Base-by-base conservation (phyloP, 2,888 invertebrate genomes). In the Hedya salicella region DNA sequence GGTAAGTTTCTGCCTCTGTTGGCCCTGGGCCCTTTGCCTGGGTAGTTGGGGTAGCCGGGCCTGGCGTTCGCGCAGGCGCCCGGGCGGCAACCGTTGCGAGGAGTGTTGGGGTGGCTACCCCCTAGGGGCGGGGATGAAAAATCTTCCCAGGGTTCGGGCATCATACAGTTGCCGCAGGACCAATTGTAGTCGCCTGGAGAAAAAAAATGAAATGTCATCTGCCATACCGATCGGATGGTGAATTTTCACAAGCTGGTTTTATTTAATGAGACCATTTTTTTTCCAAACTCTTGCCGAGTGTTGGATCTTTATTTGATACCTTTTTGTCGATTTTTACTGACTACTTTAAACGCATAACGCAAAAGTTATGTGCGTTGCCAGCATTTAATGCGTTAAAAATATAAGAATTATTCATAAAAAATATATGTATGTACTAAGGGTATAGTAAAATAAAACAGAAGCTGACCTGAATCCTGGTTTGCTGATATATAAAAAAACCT, bases 21-120 rank as follows among this genome's bases (percentile, higher is more conserved):
- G 0, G 84, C 69, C 11, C 90, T 74, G 0, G 83, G 78, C 16
- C 75, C 75, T 69, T 89, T 89, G 2, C 80, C 81, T 48, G 84
- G 78, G 54, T 80, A 87, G 71, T 82, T 85, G 2, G 85, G 82
- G 74, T 83, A 86, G 0, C 72, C 73, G 3, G 76, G 70, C 39
- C 86, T 79, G 5, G 25, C 25, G 16, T 86, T 87, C 14, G 79
- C 82, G 73, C 88, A 89, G n/a, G 78, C 74, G 13, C 86, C 87
- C 0, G 90, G 87, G 42, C 88, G 78, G 71, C 87, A 89, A n/a
- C 90, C 89, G 70, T 86, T 89, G 2, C 90, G 75, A 1, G 89
- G 89, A 0, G 89, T 87, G 60, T 76, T 80, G 1, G 88, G 88
- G 66, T 82, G 82, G 56, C 85, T 86, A 11, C 82, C 83, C 1